These are phyloP conservation scores for Eremophila alpestris DNA, from an alignment of 2,797 vertebrate genomes.

Conservation along the genomic window DNA sequence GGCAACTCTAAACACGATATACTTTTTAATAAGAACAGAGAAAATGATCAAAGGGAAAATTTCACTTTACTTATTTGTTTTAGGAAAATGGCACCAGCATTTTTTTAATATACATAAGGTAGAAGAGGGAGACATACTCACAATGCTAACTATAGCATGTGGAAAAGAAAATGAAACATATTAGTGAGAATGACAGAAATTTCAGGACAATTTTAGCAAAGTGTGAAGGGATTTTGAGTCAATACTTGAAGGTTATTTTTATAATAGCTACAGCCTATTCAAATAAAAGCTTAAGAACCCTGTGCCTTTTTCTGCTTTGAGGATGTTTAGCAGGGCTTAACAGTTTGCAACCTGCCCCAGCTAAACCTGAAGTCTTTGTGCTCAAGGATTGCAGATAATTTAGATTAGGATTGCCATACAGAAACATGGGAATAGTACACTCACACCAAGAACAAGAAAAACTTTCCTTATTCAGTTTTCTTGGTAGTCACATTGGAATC, in stretches of 20 bases:
- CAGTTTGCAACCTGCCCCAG: constrained; percentile 61
- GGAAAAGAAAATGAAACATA: constrained; percentile 66
- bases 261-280: constrained; percentile 74
- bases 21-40: constrained; percentile 51
- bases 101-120: constrained; percentile 49
- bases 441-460: constrained; percentile 25
- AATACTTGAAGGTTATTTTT: constrained; percentile 79
- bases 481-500: constrained; percentile 44
- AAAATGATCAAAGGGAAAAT: constrained; percentile 56
- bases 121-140: constrained; percentile 34
- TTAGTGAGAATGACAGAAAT: constrained; percentile 68
- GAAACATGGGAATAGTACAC: constrained; percentile 33
- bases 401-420: constrained; percentile 34
- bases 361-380: constrained; percentile 40
- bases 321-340: constrained; percentile 61
- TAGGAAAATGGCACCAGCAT: constrained; percentile 43
- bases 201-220: constrained; percentile 72
- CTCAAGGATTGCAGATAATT: constrained; percentile 51
- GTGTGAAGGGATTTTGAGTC: constrained; percentile 74
- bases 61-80: constrained; percentile 59
- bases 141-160: constrained; percentile 29
- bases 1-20: constrained; percentile 6
- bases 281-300: constrained; percentile 73
- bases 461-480: constrained; percentile 20
- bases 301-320: constrained; percentile 68